A percentile compares a stretch with the other conserved stretches of the same genome.
These are phyloP conservation scores for Chondrosia reniformis DNA, from an alignment of 37 sponge, comb jelly and placozoan species.

Conservation along the genomic window DNA sequence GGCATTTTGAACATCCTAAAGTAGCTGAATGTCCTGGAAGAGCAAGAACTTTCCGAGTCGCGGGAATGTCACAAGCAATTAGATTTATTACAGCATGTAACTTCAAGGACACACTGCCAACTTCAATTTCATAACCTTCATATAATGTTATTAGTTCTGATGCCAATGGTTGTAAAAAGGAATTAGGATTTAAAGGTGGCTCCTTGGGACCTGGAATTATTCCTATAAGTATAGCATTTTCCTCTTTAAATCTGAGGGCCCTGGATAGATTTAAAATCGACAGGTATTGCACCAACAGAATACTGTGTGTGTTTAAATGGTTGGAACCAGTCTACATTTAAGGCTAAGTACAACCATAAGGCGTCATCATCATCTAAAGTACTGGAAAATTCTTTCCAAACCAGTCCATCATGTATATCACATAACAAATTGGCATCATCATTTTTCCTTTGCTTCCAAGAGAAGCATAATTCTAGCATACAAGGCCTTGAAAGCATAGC, in stretches of 20 bases:
- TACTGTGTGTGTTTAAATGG: not conserved
- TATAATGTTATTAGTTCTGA: not conserved
- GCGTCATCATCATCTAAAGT: too few relatives aligned
- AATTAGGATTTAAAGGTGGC: not conserved
- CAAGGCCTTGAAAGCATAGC: constrained; percentile 18
- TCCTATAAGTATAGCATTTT: constrained; percentile 13
- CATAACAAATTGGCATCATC: too few relatives aligned
- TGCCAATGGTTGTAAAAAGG: constrained; percentile 22
- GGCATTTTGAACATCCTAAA: constrained; percentile 52
- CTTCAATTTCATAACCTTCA: too few relatives aligned
- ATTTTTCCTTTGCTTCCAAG: constrained; percentile 25
- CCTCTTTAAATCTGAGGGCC: not conserved
- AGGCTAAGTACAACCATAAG: too few relatives aligned
- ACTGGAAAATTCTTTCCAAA: too few relatives aligned
- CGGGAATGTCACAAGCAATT: constrained; percentile 44
- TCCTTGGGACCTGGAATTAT: not conserved
- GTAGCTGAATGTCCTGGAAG: constrained; percentile 32
- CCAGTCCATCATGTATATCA: too few relatives aligned
- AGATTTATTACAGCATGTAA: constrained; percentile 15
- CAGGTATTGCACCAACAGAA: constrained; percentile 13
- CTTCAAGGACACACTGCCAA: too few relatives aligned
- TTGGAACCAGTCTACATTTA: constrained; percentile 17
- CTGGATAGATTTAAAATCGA: constrained; percentile 20
- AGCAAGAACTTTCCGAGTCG: constrained; percentile 34
- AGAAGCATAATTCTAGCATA: constrained; percentile 26